These are phyloP conservation scores for Fulmarus glacialis DNA, from an alignment of 2,113 vertebrate genomes.

Conservation along the genomic window DNA sequence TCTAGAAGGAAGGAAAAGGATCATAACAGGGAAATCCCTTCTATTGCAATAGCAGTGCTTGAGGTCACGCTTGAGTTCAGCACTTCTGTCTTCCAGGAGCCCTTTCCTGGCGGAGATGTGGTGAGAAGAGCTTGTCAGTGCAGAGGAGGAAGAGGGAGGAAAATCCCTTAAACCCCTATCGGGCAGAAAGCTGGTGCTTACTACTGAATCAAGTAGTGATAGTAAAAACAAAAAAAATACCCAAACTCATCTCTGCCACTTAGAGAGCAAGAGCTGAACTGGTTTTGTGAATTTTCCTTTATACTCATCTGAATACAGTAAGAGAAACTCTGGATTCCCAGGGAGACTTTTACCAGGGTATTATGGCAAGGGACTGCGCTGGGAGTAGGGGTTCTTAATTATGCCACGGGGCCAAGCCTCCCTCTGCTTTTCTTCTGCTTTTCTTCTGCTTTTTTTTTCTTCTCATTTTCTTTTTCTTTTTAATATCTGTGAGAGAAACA, in stretches of 20 bases:
- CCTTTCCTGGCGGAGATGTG: background rate
- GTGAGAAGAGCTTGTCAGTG: background rate
- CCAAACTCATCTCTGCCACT: background rate
- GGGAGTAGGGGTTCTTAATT: background rate
- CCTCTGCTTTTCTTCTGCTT: background rate
- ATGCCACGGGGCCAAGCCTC: background rate
- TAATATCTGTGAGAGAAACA: background rate
- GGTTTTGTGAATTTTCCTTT: background rate
- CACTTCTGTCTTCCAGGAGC: conserved; percentile 20
- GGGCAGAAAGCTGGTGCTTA: background rate
- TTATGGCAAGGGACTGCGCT: background rate
- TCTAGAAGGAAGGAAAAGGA: conserved; percentile 46
- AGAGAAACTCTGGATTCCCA: background rate
- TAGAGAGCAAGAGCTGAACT: background rate
- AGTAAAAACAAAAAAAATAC: background rate
- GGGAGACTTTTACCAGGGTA: background rate
- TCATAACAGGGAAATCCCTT: conserved; percentile 62
- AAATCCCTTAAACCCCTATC: conserved; percentile 6
- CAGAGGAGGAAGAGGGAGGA: background rate
- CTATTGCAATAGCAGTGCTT: conserved; percentile 27
- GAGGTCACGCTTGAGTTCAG: conserved; percentile 36
- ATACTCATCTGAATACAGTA: background rate
- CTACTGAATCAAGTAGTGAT: background rate
- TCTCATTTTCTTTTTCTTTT: background rate
- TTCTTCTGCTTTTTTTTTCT: too few species aligned